Conservation (phyloP, 2,797 vertebrate species). For the Antrozous pallidus region DNA sequence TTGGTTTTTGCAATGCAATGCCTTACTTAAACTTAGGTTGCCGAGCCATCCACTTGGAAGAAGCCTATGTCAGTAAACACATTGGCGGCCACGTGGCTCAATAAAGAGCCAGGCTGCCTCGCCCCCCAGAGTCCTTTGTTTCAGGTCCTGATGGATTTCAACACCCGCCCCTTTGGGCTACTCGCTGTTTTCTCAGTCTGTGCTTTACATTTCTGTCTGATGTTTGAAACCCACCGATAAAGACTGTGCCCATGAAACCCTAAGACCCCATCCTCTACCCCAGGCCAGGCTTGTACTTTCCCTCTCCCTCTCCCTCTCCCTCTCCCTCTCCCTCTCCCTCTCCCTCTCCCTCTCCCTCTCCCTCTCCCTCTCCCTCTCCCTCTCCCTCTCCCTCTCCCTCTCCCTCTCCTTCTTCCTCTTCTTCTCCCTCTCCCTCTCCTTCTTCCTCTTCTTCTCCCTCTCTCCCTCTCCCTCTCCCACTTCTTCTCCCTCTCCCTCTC, state of each 20-base stretch:
- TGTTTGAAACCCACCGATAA: not conserved
- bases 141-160: not conserved
- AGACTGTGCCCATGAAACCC: not conserved
- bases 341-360: not conserved
- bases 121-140: not conserved
- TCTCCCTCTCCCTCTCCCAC: not conserved
- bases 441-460: too few species aligned
- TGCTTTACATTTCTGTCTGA: not conserved
- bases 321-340: too few species aligned
- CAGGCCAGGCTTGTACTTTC: not conserved
- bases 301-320: fast-evolving
- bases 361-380: too few species aligned
- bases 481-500: not conserved
- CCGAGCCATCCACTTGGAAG: not conserved
- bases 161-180: not conserved
- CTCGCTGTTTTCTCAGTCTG: not conserved
- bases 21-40: not conserved
- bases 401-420: not conserved
- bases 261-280: not conserved
- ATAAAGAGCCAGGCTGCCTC: not conserved
- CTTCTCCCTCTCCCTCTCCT: too few species aligned
- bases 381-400: too few species aligned
- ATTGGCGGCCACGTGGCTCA: not conserved
- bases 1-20: not conserved
- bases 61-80: not conserved